Percentiles rank a stretch among this genome's conserved stretches.
Evolutionary conservation across 2,888 invertebrate genomes (phyloP).

Genomic region (Drosophila cognata): DNA sequence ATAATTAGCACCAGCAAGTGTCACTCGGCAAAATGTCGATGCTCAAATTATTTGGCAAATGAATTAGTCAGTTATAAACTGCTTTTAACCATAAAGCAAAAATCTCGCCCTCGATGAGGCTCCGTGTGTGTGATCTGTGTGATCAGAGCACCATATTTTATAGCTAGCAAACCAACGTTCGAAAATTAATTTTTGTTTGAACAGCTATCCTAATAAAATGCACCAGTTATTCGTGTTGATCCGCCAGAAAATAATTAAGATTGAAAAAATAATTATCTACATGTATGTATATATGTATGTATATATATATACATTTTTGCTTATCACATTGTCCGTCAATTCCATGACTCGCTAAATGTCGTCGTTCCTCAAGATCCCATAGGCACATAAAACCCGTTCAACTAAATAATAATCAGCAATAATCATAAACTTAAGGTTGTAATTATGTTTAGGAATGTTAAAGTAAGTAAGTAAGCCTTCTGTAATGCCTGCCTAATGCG

Average conservation of each 20-base stretch:
- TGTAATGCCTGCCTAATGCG: constrained; percentile 1
- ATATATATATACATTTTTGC: background rate
- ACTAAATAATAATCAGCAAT: background rate
- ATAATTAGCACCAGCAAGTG: background rate
- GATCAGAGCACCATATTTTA: background rate
- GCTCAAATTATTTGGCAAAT: background rate
- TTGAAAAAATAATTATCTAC: background rate
- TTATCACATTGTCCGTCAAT: background rate
- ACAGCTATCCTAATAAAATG: background rate
- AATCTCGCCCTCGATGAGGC: background rate
- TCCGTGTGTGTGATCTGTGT: background rate
- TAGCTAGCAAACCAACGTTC: background rate
- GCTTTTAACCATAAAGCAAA: background rate
- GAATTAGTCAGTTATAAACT: background rate
- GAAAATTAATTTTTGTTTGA: background rate
- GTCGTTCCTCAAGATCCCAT: constrained; percentile 1
- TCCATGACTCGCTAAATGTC: constrained; percentile 10
- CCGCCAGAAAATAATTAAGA: background rate
- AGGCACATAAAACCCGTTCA: background rate
- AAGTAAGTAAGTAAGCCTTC: background rate
- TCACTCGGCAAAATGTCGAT: background rate
- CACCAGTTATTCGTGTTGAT: background rate
- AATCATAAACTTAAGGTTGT: background rate
- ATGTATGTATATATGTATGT: background rate
- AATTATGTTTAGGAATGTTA: background rate